Base-by-base conservation (phyloP, 2,113 vertebrate species). In the Isichthys henryi region DNA sequence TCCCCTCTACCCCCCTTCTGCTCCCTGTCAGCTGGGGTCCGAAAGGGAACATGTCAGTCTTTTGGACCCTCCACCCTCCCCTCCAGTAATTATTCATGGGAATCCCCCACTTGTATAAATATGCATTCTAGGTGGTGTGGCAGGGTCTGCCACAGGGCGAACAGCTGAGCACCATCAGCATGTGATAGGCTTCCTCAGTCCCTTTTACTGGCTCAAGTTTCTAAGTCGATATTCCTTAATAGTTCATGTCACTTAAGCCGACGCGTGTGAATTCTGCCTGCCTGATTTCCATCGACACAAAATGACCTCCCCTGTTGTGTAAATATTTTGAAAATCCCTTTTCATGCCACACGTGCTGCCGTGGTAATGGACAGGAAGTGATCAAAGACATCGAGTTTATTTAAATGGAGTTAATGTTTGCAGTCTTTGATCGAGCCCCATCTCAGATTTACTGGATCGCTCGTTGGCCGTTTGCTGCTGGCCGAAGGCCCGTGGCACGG, bases 41-140 rank as follows among this genome's bases (percentile, higher is more conserved):
- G 92, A 94, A 95, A 95, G 94, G 94, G 94, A 95, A 94, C 95
- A 96, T 96, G 95, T 94, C 94, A 95, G 93, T 96, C 96, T 95
- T 93, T 92, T 95, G 94, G 88, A 91, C 95, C 93, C 90, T 84
- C 91, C 23, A 92, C 93, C 90, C 95, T 93, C 94, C 7, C 3
- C 21, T 91, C 92, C 91, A 89, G 91, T 92, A 90, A 93, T 94
- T 93, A 94, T 88, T n/a, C 91, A 94, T 95, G 94, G 95, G 95
- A 91, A 87, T 88, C 91, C 88, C 48, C 94, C 95, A 94, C 94
- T 91, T 90, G 49, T 92, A 88, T 90, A 90, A 31, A 92, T 93
- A 91, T 93, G 89, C 80, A 94, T 91, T 92, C 89, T 93, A 86
- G 89, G 90, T 88, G 92, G 92, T 94, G 70, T 17, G 70, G 3